Base-by-base conservation (phyloP, 2,113 vertebrate genomes). In the Illadopsis cleaveri region DNA sequence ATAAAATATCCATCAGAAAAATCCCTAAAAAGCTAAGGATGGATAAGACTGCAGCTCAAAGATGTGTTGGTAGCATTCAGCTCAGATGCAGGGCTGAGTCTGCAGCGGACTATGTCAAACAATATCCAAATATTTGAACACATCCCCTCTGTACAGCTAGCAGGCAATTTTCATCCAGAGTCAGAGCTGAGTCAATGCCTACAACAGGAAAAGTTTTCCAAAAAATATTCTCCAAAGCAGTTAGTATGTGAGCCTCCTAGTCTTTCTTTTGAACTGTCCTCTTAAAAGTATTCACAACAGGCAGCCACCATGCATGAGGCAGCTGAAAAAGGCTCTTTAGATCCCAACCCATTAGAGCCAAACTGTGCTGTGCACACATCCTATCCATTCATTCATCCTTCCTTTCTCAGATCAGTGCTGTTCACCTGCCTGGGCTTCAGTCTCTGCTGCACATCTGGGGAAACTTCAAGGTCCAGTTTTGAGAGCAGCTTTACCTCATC, bases 101-200 rank as follows among this genome's bases (percentile, higher is more conserved):
- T n/a, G 0, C 28, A 30, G 50, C 0, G 0, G 6, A 40, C 14
- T 60, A 5, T 2, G 6, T 33, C 48, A 69, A 91, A 60, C 27
- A 40, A 20, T 37, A 42, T 71, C 71, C 68, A 44, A 57, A 72
- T 45, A 66, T 33, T 56, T 40, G 65, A 84, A 48, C 0, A 0
- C 7, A 75, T 42, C 62, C 68, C 15, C 44, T 89, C 62, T 53
- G 50, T 23, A 51, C 33, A 57, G 50, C 64, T 24, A 72, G 35
- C 21, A 60, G 53, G 17, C 15, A 86, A 12, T 3, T 30, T 77
- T 86, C 68, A 72, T 42, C n/a, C 40, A 18, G 17, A 62, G 22
- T 56, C 62, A 60, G 31, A 89, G 23, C 38, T 50, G 27, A 90
- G 33, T 53, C n/a, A 80, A 77, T 69, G 35, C 18, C 68, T 90